Percentiles rank a stretch among this genome's conserved stretches.
Evolutionary conservation across 2,888 invertebrate genomes (phyloP).

Genomic region (Luperina nickerlii): DNA sequence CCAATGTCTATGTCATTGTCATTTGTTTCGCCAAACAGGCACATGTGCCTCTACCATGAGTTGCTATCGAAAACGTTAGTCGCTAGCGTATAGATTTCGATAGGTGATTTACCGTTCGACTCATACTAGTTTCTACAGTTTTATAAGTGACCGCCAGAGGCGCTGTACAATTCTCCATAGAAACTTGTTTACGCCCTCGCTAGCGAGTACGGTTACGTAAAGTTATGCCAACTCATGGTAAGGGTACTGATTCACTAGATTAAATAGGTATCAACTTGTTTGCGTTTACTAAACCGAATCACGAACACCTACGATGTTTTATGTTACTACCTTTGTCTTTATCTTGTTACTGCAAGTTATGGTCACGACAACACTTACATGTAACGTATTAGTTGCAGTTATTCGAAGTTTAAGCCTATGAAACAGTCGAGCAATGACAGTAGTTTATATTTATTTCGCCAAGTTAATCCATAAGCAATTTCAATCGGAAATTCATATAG

Average conservation of each 20-base stretch:
- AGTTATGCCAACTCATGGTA: no score
- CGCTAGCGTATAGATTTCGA: no score
- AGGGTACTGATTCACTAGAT: constrained; percentile 68
- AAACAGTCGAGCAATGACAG: constrained; percentile 36
- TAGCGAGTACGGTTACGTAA: no score
- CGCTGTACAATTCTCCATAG: no score
- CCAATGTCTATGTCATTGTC: constrained; percentile 82
- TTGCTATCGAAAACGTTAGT: no score
- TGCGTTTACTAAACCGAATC: constrained; percentile 31
- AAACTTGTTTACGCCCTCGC: no score
- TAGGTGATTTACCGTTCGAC: no score
- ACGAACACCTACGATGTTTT: constrained; percentile 1
- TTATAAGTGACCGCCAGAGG: no score
- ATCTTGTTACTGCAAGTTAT: neutral
- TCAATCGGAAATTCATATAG: constrained; percentile 69
- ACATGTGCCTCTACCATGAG: no score
- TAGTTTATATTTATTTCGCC: constrained; percentile 40
- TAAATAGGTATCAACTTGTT: constrained; percentile 55
- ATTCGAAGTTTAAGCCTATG: neutral
- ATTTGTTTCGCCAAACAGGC: constrained; percentile 71
- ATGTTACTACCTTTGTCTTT: neutral
- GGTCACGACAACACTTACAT: neutral
- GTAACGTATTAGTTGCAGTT: constrained; percentile 7
- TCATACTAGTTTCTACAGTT: no score
- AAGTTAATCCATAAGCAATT: constrained; percentile 57